Conservation (phyloP, 2,113 vertebrate genomes). For the Sinocyclocheilus maitianheensis region DNA sequence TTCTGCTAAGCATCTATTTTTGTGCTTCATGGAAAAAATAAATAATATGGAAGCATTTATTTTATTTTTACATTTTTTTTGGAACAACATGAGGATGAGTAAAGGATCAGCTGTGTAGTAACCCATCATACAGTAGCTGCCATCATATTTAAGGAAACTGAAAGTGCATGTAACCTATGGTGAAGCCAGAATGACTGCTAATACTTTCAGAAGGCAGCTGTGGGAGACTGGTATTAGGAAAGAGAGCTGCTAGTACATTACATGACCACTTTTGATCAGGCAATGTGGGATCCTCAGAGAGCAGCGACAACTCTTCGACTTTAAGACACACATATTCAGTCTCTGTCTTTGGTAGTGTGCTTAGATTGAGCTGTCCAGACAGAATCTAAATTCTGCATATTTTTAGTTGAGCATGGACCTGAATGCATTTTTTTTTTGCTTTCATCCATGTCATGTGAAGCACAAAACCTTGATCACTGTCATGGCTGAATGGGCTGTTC, state of each 20-base stretch:
- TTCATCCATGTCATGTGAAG: neutral
- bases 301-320: neutral
- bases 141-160: neutral
- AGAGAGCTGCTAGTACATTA: slow-evolving; percentile 23
- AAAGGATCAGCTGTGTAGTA: neutral
- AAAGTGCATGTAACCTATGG: slow-evolving; percentile 1
- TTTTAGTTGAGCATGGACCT: neutral
- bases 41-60: neutral
- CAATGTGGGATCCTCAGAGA: neutral
- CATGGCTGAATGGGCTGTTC: slow-evolving; percentile 4
- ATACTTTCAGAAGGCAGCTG: slow-evolving; percentile 4
- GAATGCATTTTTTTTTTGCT: slow-evolving; percentile 12
- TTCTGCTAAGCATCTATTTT: neutral
- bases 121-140: neutral
- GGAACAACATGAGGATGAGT: neutral
- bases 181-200: slow-evolving; percentile 16
- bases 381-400: neutral
- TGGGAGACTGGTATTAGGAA: slow-evolving; percentile 20
- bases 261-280: slow-evolving; percentile 5
- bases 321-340: neutral
- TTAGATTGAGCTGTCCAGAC: neutral
- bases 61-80: neutral
- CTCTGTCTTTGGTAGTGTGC: neutral
- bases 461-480: neutral
- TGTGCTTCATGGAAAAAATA: neutral